A percentile compares a stretch with the other conserved stretches of the same genome.
Evolutionary conservation across 2,888 invertebrate genomes (phyloP).

Genomic region (Psylliodes chrysocephalus): DNA sequence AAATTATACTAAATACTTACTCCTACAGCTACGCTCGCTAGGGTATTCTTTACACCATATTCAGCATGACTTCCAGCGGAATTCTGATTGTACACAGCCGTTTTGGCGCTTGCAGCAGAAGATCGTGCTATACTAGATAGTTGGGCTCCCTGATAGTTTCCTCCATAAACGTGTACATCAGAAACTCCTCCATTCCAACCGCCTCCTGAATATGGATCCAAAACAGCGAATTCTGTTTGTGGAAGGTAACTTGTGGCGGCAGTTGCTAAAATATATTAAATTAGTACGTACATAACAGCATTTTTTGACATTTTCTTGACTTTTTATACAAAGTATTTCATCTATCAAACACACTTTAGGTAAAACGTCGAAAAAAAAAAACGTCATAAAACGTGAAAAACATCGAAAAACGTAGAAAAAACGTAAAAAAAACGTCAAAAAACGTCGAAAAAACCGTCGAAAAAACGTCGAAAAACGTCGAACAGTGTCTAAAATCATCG

Average conservation of each 20-base stretch:
- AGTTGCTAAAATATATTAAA: not conserved
- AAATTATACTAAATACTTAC: no score
- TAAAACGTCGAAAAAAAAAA: no score
- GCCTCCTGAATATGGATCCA: not conserved
- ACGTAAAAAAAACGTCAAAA: no score
- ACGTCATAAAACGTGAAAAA: no score
- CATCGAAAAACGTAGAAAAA: no score
- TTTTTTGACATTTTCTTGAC: no score
- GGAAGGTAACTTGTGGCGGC: not conserved
- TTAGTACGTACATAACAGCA: no score
- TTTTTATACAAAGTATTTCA: no score
- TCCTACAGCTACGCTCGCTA: slow-evolving; percentile 75
- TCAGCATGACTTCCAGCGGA: slow-evolving; percentile 80
- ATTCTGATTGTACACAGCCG: slow-evolving; percentile 74
- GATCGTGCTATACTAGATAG: slow-evolving; percentile 73
- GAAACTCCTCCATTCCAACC: slow-evolving; percentile 1
- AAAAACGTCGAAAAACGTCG: no score
- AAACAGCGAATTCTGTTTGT: not conserved
- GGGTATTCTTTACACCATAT: slow-evolving; percentile 76
- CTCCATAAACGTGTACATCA: not conserved
- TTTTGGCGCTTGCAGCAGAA: slow-evolving; percentile 78
- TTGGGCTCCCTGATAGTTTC: slow-evolving; percentile 63
- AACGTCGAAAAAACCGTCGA: no score
- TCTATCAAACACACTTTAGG: no score
- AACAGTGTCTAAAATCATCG: no score